Evolutionary conservation across 1,140 invertebrate genomes (phyloP), one percentile per base, ranked within the genome.

Genomic region (Coboldia fuscipes): DNA sequence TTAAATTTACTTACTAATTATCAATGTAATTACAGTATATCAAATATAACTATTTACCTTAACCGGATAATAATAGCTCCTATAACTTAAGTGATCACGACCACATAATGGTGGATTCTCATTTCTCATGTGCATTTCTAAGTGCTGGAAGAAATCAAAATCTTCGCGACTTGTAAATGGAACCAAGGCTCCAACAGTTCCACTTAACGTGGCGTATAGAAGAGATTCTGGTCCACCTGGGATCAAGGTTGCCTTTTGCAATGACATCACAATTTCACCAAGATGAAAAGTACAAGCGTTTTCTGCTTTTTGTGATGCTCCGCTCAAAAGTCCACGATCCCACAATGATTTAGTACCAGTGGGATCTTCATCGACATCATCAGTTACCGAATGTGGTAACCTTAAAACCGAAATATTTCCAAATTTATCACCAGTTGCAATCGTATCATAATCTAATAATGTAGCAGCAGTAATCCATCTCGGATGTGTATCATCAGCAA

Each of bases 111-210:
- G 92, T 0, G 88, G 70, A 58, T 97, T 84, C 57, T 98, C 93
- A 31, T 84, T 86, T 27, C 96, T 63, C 89, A 99, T 93, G 54
- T 99, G 92, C 94, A 99, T 98, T 56, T 99, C 96, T 33, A 99
- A 59, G 63, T 97, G 88, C 56, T 97, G 93, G 61, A 99, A 98
- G 50, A 98, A 97, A 50, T 98, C 93, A 44, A 93, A 89, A 56
- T 98, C 93, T 63, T 99, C 94, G 47, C 93, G 78, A 19, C 90
- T 94, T 0, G 90, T 93, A 45, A 99, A 98, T 0, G 96, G 92
- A 9, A 98, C 83, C 4, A 99, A 62, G 23, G 96, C 90, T 2
- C 94, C 96, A 2, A 99, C 78, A 5, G 84, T 75, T 9, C 96
- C 96, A 40, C 85, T 92, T 1, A 98, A 48, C 0, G 94, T 98